Evolutionary conservation across 2,797 vertebrate genomes (phyloP).

Genomic region (Neostethus bicornis): DNA sequence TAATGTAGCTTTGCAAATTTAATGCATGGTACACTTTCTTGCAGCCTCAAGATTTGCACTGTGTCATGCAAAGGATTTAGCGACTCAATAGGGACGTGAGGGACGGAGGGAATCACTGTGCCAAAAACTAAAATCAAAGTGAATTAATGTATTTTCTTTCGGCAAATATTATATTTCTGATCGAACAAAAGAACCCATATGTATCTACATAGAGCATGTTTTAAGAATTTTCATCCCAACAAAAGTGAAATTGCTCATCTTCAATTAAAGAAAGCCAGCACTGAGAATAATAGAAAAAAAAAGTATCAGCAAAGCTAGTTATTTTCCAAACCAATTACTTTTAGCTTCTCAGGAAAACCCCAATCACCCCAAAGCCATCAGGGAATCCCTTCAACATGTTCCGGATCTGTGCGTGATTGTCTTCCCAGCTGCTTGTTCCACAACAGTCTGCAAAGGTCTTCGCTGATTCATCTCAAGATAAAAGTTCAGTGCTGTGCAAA

Average conservation of each 20-base stretch:
- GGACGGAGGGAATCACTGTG: too few species aligned
- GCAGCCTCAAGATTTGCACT: too few species aligned
- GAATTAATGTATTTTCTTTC: too few species aligned
- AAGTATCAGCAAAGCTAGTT: conserved; percentile 11
- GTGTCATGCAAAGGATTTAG: too few species aligned
- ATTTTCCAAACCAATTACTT: conserved; percentile 23
- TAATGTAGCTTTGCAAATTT: too few species aligned
- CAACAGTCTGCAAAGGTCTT: conserved; percentile 8
- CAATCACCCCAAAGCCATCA: conserved; percentile 3
- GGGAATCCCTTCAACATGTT: conserved; percentile 16
- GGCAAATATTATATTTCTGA: too few species aligned
- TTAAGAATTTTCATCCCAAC: conserved; percentile 23
- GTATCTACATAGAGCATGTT: conserved; percentile 17
- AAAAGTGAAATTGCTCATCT: conserved; percentile 44
- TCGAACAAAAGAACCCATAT: too few species aligned
- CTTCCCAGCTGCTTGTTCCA: conserved; percentile 11
- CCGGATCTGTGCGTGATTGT: conserved; percentile 9
- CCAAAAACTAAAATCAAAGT: too few species aligned
- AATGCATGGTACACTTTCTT: too few species aligned
- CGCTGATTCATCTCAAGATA: not conserved
- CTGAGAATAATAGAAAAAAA: conserved; percentile 27
- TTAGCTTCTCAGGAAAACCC: conserved; percentile 8
- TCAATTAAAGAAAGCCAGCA: conserved; percentile 22
- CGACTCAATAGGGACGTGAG: too few species aligned
- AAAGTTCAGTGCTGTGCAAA: not conserved